Evolutionary conservation across 2,113 vertebrate genomes (phyloP), one percentile per base, ranked within the genome.

Genomic region (Candoia aspera): DNA sequence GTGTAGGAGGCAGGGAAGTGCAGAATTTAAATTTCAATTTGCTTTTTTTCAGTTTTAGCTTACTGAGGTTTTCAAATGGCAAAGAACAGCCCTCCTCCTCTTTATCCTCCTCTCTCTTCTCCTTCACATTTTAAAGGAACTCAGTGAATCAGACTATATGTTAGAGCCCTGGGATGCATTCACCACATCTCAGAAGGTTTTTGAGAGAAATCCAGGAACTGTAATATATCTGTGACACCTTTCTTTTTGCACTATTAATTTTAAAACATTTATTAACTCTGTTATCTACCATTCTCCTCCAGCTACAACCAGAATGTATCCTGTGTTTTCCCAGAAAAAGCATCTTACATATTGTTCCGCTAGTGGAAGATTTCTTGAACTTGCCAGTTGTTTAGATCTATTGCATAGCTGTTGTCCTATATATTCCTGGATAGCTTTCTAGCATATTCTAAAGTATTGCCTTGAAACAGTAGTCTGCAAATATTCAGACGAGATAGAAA

Each of bases 241-340:
- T 95, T 96, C 64, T 93, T 92, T 87, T 94, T 90, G 87, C 92
- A 58, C 33, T 1, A 95, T 68, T 85, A 94, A 94, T 92, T 94
- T 91, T 92, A 93, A 93, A 94, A 83, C 8, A 11, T 93, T 94
- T 73, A 95, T 86, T 93, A 94, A 91, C 83, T 89, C 21, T 92
- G 60, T 92, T 91, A 92, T 91, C 85, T 94, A 92, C 90, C 73
- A 91, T 96, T 95, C 95, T 83, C 21, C 42, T 91, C 54, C 33
- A 79, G 68, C 68, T 91, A 37, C 62, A 79, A 37, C 62, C 37
- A 88, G 58, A 95, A 94, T 26, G 19, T 92, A 93, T 53, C n/a
- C 84, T 94, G 37, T 89, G 95, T 95, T 93, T 93, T 93, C 95
- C 96, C 91, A 92, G 87, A 89, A 93, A 95, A 90, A 95, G 90